phyloP scores from a whole-genome alignment of 2,797 vertebrate species.

The Cyprinodon diabolis region DNA sequence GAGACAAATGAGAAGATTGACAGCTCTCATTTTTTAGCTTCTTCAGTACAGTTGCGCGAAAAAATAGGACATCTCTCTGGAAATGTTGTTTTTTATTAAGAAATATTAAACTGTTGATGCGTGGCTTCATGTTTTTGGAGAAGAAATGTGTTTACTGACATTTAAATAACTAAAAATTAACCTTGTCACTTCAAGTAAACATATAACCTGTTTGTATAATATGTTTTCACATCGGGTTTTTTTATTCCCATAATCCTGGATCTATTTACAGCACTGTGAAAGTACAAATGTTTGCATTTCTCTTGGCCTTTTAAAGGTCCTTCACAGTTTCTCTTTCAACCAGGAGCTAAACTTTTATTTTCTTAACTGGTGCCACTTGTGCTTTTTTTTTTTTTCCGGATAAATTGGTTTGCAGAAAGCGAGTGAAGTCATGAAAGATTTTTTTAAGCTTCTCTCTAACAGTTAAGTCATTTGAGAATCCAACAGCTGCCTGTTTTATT shows the following conservation, averaged over 20 bases:
- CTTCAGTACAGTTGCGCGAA: too few species aligned
- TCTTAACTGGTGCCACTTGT: background rate
- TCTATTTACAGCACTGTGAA: background rate
- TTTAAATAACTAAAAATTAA: background rate
- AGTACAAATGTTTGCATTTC: background rate
- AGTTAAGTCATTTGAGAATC: background rate
- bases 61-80: background rate
- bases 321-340: background rate
- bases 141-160: background rate
- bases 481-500: background rate
- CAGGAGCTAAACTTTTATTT: background rate
- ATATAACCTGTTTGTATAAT: too few species aligned
- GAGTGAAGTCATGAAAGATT: background rate
- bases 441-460: too few species aligned
- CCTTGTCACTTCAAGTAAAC: background rate
- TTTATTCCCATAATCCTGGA: background rate
- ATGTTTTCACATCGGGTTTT: background rate
- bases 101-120: background rate
- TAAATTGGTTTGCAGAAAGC: background rate
- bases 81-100: background rate
- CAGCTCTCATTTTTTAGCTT: background rate
- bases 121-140: background rate
- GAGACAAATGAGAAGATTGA: conserved; percentile 1
- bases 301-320: background rate
- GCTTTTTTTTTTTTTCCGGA: background rate